Base-by-base conservation (phyloP, 2,888 invertebrate species). In the Folsomia manolachei region DNA sequence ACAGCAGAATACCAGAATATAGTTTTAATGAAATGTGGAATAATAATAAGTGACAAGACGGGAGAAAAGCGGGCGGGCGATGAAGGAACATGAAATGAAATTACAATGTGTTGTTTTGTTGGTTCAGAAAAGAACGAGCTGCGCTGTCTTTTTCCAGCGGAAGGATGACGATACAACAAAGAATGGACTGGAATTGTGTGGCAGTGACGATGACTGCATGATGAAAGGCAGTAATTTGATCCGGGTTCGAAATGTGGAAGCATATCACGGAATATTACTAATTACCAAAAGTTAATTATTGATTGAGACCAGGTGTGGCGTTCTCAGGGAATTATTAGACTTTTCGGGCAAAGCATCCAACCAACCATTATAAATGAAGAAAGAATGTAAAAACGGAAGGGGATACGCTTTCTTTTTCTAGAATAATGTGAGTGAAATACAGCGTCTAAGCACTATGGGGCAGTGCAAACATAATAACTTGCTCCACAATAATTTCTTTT, bases 221-320 rank as follows among this genome's bases (percentile, higher is more conserved):
- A 74, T 75, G 72, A 75, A 73, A 74, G 63, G 72, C 74, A 69
- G 74, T 76, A 74, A 74, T 76, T 76, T 72, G 70, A 70, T 64
- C 53, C 64, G 27, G 64, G 23, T 21, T 18, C 18, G 27, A 53
- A 67, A 62, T 68, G 62, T 11, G 11, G 63, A 68, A 64, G 65
- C 62, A 70, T 69, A 75, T 76, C 75, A 76, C 71, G 75, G 74
- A 76, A 77, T 79, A 77, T 77, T 75, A 75, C 79, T 79, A 79
- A 79, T 79, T 79, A 79, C 75, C 70, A 72, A n/a, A 72, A 69
- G 72, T 78, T 79, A 78, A 79, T 79, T 79, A 78, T 78, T 79
- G 78, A 79, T 79, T 76, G 70, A 24, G 56, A 69, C 75, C 79
- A 79, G 79, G 78, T 79, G 78, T 78, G 72, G 73, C 74, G 75